phyloP scores from a whole-genome alignment of 1,140 invertebrate genomes.

The Varroa destructor region DNA sequence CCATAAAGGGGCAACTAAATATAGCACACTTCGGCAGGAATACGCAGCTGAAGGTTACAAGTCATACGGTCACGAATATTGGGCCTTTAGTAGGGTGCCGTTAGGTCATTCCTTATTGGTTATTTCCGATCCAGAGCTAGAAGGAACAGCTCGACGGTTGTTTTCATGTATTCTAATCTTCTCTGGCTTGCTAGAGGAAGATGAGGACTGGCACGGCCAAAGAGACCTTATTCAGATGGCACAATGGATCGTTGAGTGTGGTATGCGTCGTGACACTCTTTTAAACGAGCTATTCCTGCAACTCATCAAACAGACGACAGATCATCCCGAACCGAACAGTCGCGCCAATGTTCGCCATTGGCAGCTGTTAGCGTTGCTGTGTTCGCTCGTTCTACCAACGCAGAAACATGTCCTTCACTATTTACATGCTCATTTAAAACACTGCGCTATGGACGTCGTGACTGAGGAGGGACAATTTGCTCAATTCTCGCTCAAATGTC shows the following conservation, averaged over 20 bases:
- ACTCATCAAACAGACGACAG: conserved; percentile 83
- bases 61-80: conserved; percentile 68
- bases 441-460: conserved; percentile 71
- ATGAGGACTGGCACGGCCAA: conserved; percentile 52
- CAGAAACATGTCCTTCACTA: conserved; percentile 69
- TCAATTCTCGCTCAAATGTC: conserved; percentile 76
- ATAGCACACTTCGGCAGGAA: conserved; percentile 47
- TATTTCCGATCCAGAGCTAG: conserved; percentile 64
- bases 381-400: conserved; percentile 70
- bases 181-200: conserved; percentile 57
- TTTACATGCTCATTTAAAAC: conserved; percentile 73
- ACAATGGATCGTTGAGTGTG: conserved; percentile 73
- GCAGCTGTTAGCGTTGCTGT: conserved; percentile 74
- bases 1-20: conserved; percentile 64
- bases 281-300: conserved; percentile 82
- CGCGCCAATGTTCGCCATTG: conserved; percentile 74
- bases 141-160: conserved; percentile 61
- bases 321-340: conserved; percentile 68
- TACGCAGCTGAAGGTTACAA: conserved; percentile 57
- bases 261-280: conserved; percentile 68
- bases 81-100: conserved; percentile 69
- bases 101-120: conserved; percentile 66
- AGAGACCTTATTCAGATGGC: conserved; percentile 75
- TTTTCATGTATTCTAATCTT: conserved; percentile 54
- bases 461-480: conserved; percentile 89